Conservation (phyloP, 2,888 invertebrate genomes). For the Lasius platythorax region DNA sequence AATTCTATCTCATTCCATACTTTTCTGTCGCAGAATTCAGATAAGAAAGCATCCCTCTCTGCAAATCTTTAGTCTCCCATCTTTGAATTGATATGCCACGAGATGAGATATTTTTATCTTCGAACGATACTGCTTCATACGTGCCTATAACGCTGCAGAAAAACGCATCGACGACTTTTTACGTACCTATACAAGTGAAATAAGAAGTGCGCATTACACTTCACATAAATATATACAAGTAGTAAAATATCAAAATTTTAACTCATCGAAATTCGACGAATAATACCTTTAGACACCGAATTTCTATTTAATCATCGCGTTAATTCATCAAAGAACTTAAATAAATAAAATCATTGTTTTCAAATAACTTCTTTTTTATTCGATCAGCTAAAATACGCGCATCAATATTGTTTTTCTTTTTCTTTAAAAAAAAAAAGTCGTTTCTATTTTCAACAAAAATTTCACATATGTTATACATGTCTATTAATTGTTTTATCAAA, state of each 20-base stretch:
- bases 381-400: background rate
- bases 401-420: background rate
- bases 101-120: background rate
- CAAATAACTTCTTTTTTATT: background rate
- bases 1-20: constrained; percentile 20
- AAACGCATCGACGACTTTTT: constrained; percentile 2
- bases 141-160: background rate
- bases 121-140: background rate
- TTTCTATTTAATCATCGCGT: background rate
- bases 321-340: background rate
- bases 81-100: background rate
- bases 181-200: background rate
- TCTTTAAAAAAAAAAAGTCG: background rate
- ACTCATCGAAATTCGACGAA: background rate
- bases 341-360: background rate
- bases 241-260: background rate
- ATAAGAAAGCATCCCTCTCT: constrained; percentile 9
- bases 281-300: background rate
- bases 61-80: background rate
- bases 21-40: constrained; percentile 18
- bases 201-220: background rate
- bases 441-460: background rate
- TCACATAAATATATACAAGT: background rate
- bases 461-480: background rate
- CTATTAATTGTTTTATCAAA: constrained; percentile 12